phyloP scores from a whole-genome alignment of 2,888 invertebrate genomes.

The Melipona bicolor region DNA sequence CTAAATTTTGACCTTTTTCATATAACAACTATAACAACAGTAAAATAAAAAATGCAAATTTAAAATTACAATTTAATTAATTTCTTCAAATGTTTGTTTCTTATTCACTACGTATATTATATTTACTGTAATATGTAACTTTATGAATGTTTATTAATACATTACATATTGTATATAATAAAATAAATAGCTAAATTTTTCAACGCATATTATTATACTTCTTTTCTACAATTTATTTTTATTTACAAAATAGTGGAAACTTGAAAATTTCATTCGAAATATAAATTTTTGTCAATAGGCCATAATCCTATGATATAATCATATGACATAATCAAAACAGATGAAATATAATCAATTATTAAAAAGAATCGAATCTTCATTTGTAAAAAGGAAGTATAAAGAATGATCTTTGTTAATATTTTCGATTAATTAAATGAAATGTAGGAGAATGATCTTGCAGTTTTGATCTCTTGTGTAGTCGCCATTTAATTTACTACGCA shows the following conservation, averaged over 20 bases:
- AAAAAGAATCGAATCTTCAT: background rate
- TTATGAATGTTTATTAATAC: background rate
- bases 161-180: background rate
- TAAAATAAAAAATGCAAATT: background rate
- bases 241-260: background rate
- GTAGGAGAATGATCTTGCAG: constrained; percentile 11
- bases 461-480: background rate
- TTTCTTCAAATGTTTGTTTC: background rate
- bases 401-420: background rate
- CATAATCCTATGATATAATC: background rate
- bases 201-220: background rate
- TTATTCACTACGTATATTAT: background rate
- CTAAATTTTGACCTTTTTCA: background rate
- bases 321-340: background rate
- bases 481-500: constrained; percentile 23
- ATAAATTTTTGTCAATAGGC: background rate
- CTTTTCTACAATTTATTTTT: background rate
- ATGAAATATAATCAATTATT: background rate
- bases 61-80: background rate
- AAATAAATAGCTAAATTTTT: background rate
- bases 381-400: background rate
- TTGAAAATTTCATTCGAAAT: background rate
- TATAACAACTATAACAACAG: background rate
- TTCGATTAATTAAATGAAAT: background rate
- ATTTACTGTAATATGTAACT: background rate